Evolutionary conservation across 2,888 invertebrate species (phyloP).

Genomic region (Cetonia aurata): DNA sequence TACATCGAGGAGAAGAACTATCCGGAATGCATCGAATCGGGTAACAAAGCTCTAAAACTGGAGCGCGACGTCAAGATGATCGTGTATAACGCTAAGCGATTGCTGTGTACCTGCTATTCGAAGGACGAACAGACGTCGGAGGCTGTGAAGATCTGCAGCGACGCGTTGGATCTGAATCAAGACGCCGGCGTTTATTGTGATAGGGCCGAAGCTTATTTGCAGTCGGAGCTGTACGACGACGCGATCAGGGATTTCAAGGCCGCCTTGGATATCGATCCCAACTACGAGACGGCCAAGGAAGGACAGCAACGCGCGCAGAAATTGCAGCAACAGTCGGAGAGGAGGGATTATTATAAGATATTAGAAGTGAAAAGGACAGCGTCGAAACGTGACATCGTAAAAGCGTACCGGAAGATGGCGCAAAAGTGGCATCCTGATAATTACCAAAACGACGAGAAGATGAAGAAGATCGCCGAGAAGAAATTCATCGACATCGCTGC

Average conservation of each 20-base stretch:
- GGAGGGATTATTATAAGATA: constrained; percentile 98
- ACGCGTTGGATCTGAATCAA: constrained; percentile 81
- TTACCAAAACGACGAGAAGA: constrained; percentile 82
- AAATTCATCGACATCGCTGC: constrained; percentile 99
- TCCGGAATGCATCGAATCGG: constrained; percentile 77
- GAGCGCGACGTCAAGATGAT: constrained; percentile 81
- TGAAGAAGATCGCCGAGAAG: constrained; percentile 95
- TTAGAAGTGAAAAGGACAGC: constrained; percentile 92
- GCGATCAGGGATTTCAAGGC: constrained; percentile 90
- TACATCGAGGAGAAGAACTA: constrained; percentile 74
- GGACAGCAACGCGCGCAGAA: constrained; percentile 91
- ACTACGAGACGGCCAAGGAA: constrained; percentile 86
- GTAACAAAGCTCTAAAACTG: constrained; percentile 74
- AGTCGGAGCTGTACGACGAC: constrained; percentile 92
- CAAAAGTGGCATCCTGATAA: constrained; percentile 99
- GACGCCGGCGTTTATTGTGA: constrained; percentile 88
- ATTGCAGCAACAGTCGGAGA: constrained; percentile 91
- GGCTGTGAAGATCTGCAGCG: constrained; percentile 83
- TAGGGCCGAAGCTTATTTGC: constrained; percentile 91
- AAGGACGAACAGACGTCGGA: constrained; percentile 79
- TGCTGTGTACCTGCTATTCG: constrained; percentile 84
- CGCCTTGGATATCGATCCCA: constrained; percentile 86
- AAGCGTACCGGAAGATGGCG: constrained; percentile 96
- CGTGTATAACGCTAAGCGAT: constrained; percentile 79
- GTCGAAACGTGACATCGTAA: constrained; percentile 91